Base-by-base conservation (phyloP, 2,797 vertebrate genomes). In the Periophthalmus magnuspinnatus region DNA sequence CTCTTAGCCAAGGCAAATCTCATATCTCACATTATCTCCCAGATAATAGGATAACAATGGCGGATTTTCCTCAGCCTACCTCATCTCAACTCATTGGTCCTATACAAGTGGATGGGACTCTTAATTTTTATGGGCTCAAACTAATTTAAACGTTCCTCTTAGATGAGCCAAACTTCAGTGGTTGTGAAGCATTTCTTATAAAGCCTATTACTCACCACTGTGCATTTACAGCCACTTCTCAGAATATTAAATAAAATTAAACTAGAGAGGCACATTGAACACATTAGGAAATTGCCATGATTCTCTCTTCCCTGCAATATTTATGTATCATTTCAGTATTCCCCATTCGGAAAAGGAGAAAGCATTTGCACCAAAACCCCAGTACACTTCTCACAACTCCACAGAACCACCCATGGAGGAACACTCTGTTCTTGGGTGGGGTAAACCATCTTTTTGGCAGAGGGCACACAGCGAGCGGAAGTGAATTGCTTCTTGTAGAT, bases 391-490 rank as follows among this genome's bases (percentile, higher is more conserved):
- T 48, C 62, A 64, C 79, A 82, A 77, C 81, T 87, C 77, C 70
- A 78, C 70, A 65, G 38, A 84, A 85, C 88, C 88, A 84, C 85
- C 85, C 87, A 84, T 84, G 86, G 81, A 87, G 84, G 89, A 91
- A 89, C 88, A 84, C 85, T 85, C 77, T 89, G 88, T 90, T 89
- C 87, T 83, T 84, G 86, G 83, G 89, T 86, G 82, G 89, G 84
- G 84, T 88, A 81, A 84, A 74, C 69, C 56, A 47, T 81, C 82
- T 86, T 58, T 83, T 74, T 59, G 47, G 74, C 80, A 68, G 67
- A 79, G 86, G 78, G 78, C 69, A 74, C 79, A 72, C 70, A 56
- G 28, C 68, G 68, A 75, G 75, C 68, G 75, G 78, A 89, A 81
- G 78, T 14, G 41, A 81, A 67, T 89, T 80, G 85, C 75, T 79